These are phyloP conservation scores for Anabacerthia variegaticeps DNA, from an alignment of 2,797 vertebrate species.

Conservation along the genomic window DNA sequence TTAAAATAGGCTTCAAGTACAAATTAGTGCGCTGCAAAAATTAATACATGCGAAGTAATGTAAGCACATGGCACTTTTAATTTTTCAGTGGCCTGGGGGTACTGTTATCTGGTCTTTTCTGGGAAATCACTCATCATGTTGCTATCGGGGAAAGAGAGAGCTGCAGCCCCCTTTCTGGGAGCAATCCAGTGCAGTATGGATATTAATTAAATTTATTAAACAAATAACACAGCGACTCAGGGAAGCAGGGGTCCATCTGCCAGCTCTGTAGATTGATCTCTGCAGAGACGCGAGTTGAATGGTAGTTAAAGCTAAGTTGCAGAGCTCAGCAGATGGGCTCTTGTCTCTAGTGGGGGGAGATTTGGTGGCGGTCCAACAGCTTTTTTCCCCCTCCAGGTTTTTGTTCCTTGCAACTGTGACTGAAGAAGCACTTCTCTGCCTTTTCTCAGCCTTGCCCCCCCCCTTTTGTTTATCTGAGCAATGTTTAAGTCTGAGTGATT, in stretches of 20 bases:
- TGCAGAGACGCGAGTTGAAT: constrained; percentile 82
- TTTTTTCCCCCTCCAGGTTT: constrained; percentile 85
- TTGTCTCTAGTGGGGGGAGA: constrained; percentile 83
- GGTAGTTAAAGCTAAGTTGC: constrained; percentile 83
- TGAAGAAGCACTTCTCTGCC: constrained; percentile 79
- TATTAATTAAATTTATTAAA: constrained; percentile 96
- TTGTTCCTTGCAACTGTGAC: constrained; percentile 81
- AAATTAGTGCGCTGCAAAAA: constrained; percentile 65
- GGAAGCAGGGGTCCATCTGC: constrained; percentile 88
- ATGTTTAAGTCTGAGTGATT: constrained; percentile 83
- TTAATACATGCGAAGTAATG: constrained; percentile 74
- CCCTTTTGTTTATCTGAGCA: constrained; percentile 81
- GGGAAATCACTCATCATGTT: constrained; percentile 80
- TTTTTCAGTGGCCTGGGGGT: constrained; percentile 75
- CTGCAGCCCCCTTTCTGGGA: constrained; percentile 79
- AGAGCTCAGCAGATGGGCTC: constrained; percentile 89
- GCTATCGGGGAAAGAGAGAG: constrained; percentile 71
- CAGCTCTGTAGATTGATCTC: constrained; percentile 82
- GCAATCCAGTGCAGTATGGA: constrained; percentile 82
- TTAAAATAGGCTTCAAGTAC: constrained; percentile 56
- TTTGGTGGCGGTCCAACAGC: constrained; percentile 85
- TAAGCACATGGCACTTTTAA: constrained; percentile 79
- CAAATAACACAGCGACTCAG: constrained; percentile 87
- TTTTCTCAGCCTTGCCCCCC: constrained; percentile 79
- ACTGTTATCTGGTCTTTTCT: constrained; percentile 79